A percentile compares a stretch with the other conserved stretches of the same genome.
Conservation (phyloP, 1,140 invertebrate species). For the Heliconius eleuchia region DNA sequence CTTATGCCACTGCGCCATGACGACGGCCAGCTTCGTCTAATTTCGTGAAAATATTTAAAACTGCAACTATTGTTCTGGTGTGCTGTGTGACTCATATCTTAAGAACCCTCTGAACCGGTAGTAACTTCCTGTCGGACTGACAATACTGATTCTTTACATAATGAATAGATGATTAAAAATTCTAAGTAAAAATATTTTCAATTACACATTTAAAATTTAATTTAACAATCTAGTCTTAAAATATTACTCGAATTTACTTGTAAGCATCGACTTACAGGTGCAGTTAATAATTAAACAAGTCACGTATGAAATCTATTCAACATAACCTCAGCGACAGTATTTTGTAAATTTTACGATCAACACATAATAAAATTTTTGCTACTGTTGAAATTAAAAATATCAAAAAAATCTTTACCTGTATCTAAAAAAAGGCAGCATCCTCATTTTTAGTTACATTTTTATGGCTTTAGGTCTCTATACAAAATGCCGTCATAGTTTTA, state of each 20-base stretch:
- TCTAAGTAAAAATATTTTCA: neutral
- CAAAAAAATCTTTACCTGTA: neutral
- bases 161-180: neutral
- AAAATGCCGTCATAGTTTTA: neutral
- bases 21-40: too few species aligned
- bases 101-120: neutral
- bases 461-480: neutral
- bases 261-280: too few species aligned
- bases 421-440: neutral
- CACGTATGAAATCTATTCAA: slow-evolving; percentile 2
- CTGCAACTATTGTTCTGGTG: too few species aligned
- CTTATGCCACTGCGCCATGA: too few species aligned
- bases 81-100: neutral
- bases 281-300: neutral
- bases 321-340: neutral
- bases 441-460: neutral
- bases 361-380: slow-evolving; percentile 11
- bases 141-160: neutral
- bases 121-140: neutral
- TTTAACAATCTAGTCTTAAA: too few species aligned
- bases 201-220: neutral
- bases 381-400: neutral
- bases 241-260: too few species aligned
- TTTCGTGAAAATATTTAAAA: too few species aligned
- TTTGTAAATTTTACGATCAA: neutral